These are phyloP conservation scores for Monochamus alternatus DNA, from an alignment of 2,888 invertebrate species.

Conservation along the genomic window DNA sequence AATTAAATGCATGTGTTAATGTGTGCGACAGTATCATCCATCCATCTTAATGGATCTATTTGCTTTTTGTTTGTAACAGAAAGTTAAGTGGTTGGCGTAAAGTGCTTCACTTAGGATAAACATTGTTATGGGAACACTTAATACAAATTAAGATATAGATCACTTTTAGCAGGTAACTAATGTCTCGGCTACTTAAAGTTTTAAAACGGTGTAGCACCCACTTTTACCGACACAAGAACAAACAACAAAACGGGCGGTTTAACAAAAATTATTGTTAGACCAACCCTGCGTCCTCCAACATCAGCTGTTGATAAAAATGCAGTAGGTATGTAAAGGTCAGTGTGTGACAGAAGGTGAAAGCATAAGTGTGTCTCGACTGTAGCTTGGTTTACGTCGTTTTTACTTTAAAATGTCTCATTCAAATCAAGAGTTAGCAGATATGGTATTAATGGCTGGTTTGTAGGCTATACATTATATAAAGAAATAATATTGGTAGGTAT, in stretches of 20 bases:
- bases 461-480: too few relatives aligned
- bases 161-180: slow-evolving; percentile 46
- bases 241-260: not conserved
- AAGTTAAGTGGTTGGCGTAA: slow-evolving; percentile 56
- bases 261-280: too few relatives aligned
- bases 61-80: slow-evolving; percentile 54
- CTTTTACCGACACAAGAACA: not conserved
- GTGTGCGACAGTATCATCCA: slow-evolving; percentile 47
- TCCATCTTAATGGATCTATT: slow-evolving; percentile 56
- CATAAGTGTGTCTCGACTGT: too few relatives aligned
- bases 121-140: slow-evolving; percentile 54
- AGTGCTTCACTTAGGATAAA: slow-evolving; percentile 56
- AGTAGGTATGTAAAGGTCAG: too few relatives aligned
- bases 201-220: not conserved
- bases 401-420: too few relatives aligned
- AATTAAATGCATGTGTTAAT: slow-evolving; percentile 46
- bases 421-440: too few relatives aligned
- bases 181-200: slow-evolving; percentile 10
- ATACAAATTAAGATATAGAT: slow-evolving; percentile 57
- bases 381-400: too few relatives aligned
- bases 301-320: too few relatives aligned
- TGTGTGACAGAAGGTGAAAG: too few relatives aligned
- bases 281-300: too few relatives aligned
- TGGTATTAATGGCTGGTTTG: too few relatives aligned
- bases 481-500: too few relatives aligned